Evolutionary conservation across 2,797 vertebrate species (phyloP).

Genomic region (Danio choprae): DNA sequence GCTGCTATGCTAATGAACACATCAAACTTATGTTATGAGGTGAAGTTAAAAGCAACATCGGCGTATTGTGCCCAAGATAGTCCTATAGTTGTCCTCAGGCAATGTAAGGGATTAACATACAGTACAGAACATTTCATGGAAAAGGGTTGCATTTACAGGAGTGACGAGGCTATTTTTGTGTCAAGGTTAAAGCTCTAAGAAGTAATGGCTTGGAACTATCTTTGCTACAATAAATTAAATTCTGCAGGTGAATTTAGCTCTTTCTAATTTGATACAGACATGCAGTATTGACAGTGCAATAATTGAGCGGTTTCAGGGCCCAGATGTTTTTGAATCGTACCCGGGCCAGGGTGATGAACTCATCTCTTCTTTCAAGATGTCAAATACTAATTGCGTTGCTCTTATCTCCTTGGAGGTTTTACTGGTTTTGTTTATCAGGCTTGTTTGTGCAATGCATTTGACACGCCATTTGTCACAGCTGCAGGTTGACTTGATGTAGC

Average conservation of each 20-base stretch:
- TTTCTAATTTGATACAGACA: not conserved
- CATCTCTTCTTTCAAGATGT: slow-evolving; percentile 25
- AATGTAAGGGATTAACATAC: not conserved
- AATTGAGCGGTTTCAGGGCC: not conserved
- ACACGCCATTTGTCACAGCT: slow-evolving; percentile 52
- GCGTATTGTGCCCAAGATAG: not conserved
- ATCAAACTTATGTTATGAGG: not conserved
- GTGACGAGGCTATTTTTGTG: slow-evolving; percentile 14
- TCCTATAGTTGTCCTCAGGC: not conserved
- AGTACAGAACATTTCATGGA: not conserved
- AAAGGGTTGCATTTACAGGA: slow-evolving; percentile 23
- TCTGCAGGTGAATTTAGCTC: not conserved
- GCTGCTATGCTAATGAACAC: not conserved
- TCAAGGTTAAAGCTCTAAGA: slow-evolving; percentile 8
- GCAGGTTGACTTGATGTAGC: slow-evolving; percentile 22
- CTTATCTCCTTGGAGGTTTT: slow-evolving; percentile 46
- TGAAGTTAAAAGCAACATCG: not conserved
- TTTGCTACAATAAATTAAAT: not conserved
- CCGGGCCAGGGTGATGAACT: not conserved
- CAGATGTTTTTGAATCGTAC: slow-evolving; percentile 12
- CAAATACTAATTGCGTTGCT: slow-evolving; percentile 48
- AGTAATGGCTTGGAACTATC: not conserved
- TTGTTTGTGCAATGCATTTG: slow-evolving; percentile 50
- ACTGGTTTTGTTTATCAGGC: slow-evolving; percentile 44
- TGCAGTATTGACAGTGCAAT: not conserved